Conservation (phyloP, 2,113 vertebrate species). For the Coturnix japonica region DNA sequence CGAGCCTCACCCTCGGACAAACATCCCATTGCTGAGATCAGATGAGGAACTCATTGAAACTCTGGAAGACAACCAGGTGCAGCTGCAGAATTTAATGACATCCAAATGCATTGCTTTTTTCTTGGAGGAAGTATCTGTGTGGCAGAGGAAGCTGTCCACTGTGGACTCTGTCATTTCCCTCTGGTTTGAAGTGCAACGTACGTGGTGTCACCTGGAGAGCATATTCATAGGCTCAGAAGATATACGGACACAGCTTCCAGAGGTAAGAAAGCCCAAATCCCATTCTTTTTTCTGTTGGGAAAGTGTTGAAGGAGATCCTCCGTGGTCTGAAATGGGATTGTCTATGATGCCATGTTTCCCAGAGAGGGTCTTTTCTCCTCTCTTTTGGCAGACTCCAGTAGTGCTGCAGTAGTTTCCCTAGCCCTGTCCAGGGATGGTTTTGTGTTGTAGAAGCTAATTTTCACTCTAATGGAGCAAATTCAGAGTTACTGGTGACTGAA, state of each 20-base stretch:
- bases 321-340: not conserved
- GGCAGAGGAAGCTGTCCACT: slow-evolving; percentile 90
- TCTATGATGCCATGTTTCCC: accelerated
- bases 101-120: slow-evolving; percentile 92
- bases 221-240: slow-evolving; percentile 97
- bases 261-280: slow-evolving; percentile 75
- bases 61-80: slow-evolving; percentile 95
- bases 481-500: not conserved
- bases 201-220: slow-evolving; percentile 94
- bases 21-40: slow-evolving; percentile 80
- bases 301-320: not conserved
- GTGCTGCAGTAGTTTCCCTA: not conserved
- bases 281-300: accelerated
- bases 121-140: slow-evolving; percentile 89
- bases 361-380: not conserved
- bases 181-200: slow-evolving; percentile 94
- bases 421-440: not conserved
- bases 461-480: not conserved
- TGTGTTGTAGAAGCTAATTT: not conserved
- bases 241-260: slow-evolving; percentile 90
- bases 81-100: slow-evolving; percentile 93
- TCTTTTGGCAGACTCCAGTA: not conserved
- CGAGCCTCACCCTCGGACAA: slow-evolving; percentile 83
- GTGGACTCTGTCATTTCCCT: slow-evolving; percentile 85
- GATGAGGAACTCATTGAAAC: slow-evolving; percentile 91